Evolutionary conservation across 2,797 vertebrate genomes (phyloP), one percentile per base, ranked within the genome.

Genomic region (Mareca penelope): DNA sequence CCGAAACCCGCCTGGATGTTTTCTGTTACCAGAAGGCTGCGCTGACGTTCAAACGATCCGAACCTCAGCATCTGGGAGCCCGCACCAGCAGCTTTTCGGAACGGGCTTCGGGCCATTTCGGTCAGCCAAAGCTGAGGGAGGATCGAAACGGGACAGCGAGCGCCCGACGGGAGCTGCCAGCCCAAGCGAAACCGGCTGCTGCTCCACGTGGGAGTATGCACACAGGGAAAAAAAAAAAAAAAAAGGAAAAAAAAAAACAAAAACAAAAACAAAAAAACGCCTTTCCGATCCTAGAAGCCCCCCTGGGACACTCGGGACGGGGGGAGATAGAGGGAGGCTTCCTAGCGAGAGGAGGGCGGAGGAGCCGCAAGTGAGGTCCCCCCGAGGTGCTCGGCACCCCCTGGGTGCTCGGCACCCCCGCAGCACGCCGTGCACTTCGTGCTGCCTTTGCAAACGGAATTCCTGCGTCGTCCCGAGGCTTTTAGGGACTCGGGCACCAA

Each of bases 1-100:
- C 85, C 73, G 79, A 94, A 94, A 92, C 69, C 72, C 89, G 72
- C 89, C 95, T 91, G 90, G 89, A 75, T 88, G 76, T 82, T 85
- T 95, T 93, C 53, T 90, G 92, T 95, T 94, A 94, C 95, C 96
- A 96, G 96, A 95, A 96, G 94, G 95, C 95, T 95, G 95, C 92
- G 92, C 95, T 96, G 95, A 96, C 90, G 94, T 92, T 96, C 95
- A 96, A 67, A 96, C 68, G 93, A 91, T 95, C 95, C 93, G 89
- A 94, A 89, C 65, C 92, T 82, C 78, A 82, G 94, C 94, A 95
- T 94, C 95, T 95, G 95, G 84, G 87, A 90, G 92, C 72, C 39
- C n/a, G 50, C 57, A 29, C 37, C 7, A 68, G 86, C 79, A 65
- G 75, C 64, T 80, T 82, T 93, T 79, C 85, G 80, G 92, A 85